Base-by-base conservation (phyloP, 2,888 invertebrate species). In the Omphaloscelis lunosa region DNA sequence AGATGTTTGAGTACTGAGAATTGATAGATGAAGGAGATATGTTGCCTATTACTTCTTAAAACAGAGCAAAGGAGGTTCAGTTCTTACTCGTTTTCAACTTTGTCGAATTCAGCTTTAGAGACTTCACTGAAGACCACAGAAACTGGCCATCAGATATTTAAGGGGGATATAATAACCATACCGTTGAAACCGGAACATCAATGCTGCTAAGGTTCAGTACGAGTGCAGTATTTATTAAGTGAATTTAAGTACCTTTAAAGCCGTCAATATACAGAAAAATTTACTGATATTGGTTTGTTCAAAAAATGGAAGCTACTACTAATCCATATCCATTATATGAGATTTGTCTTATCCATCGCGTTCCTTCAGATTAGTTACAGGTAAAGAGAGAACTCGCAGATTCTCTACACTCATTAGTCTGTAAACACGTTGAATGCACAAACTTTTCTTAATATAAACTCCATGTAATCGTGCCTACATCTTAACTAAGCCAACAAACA, bases 401-500 rank as follows among this genome's bases (percentile, higher is more conserved):
- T 34, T 34, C 34, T 34, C 34, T 34, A 34, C 7, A 2, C 15
- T 27, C 15, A 58, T 6, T 58, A n/a, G 7, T 7, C 27, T 5
- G 27, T 7, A 58, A 27, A 66, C 23, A 51, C 53, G 1, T 4
- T 4, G 11, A 29, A 27, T 20, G 12, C 15, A 17, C n/a, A 48
- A 62, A 63, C 15, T 27, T 15, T 62, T 23, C 23, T 15, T 17
- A 3, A 67, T 66, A 56, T 17, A 7, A 34, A 48, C 68, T 65
- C 20, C 11, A 20, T 34, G 23, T 59, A 71, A 82, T 74, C 53
- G 59, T 59, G 11, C n/a, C 23, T 45, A 58, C 59, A 56, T 63
- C 61, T 65, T 15, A 45, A 45, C 72, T 51, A 48, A 65, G 29
- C 29, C 45, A 67, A 20, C 29, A 74, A 74, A 84, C 70, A 29